phyloP scores from a whole-genome alignment of 2,888 invertebrate genomes.

The Alloscopus bannaensis region DNA sequence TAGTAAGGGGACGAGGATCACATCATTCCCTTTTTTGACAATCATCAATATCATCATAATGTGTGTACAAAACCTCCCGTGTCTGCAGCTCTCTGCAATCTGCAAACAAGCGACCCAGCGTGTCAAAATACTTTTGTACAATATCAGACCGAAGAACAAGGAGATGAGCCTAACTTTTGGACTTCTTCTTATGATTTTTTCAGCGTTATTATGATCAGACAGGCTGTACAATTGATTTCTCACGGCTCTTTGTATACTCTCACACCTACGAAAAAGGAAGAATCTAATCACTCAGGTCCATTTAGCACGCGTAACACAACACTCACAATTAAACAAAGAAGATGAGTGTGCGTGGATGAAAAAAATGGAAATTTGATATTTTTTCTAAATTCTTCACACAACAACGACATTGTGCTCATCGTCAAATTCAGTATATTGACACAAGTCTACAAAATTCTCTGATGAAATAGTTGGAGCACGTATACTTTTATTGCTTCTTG shows the following conservation, averaged over 20 bases:
- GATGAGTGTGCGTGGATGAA: no score
- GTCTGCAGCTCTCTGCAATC: background rate
- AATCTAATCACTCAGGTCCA: constrained; percentile 3
- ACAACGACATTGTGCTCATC: background rate
- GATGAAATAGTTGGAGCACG: background rate
- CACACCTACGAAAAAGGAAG: constrained; percentile 14
- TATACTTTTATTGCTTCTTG: background rate
- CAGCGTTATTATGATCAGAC: background rate
- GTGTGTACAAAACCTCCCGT: background rate
- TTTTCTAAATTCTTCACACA: background rate
- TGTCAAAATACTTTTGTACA: no score
- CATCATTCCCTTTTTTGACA: no score
- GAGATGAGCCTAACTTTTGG: no score
- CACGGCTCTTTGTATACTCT: background rate
- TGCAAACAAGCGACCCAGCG: no score
- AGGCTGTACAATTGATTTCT: background rate
- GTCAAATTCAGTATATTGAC: background rate
- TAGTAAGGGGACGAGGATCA: no score
- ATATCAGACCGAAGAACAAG: no score
- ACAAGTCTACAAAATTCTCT: background rate
- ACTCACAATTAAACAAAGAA: background rate
- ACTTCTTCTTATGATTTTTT: background rate
- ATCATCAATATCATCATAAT: no score
- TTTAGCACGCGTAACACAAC: background rate
- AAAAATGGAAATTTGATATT: background rate